These are phyloP conservation scores for Aptenodytes patagonicus DNA, from an alignment of 2,113 vertebrate species.

Conservation along the genomic window DNA sequence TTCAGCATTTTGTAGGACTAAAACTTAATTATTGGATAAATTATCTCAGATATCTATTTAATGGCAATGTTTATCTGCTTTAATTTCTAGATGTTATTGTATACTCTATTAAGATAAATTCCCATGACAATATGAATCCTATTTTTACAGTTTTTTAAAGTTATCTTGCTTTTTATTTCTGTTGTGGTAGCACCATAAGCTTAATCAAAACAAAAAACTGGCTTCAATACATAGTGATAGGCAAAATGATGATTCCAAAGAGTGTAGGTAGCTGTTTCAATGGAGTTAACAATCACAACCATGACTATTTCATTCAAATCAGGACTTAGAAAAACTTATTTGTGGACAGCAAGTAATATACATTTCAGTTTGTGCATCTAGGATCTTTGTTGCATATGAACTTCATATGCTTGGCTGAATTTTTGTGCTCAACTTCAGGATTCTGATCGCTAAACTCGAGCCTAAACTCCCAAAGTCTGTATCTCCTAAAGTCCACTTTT, in stretches of 20 bases:
- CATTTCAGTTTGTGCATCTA: not conserved
- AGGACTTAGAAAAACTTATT: not conserved
- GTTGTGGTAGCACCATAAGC: not conserved
- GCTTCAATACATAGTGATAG: not conserved
- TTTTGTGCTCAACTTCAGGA: not conserved
- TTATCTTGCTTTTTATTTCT: not conserved
- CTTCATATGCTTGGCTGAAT: not conserved
- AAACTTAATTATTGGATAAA: not conserved
- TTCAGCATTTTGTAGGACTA: not conserved
- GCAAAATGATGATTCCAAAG: not conserved
- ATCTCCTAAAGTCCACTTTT: not conserved
- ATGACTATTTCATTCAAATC: not conserved
- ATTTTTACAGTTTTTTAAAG: not conserved
- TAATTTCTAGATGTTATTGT: not conserved
- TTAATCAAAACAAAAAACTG: not conserved
- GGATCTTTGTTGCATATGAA: not conserved
- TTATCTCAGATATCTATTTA: not conserved
- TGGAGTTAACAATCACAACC: not conserved
- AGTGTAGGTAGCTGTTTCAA: not conserved
- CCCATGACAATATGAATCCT: not conserved
- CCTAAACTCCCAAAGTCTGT: fast-evolving
- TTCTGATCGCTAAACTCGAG: not conserved
- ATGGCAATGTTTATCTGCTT: not conserved
- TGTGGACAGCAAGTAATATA: not conserved
- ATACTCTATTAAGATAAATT: not conserved